A percentile compares a stretch with the other conserved stretches of the same genome.
These are phyloP conservation scores for Maconellicoccus hirsutus DNA, from an alignment of 1,140 invertebrate species.

Conservation along the genomic window DNA sequence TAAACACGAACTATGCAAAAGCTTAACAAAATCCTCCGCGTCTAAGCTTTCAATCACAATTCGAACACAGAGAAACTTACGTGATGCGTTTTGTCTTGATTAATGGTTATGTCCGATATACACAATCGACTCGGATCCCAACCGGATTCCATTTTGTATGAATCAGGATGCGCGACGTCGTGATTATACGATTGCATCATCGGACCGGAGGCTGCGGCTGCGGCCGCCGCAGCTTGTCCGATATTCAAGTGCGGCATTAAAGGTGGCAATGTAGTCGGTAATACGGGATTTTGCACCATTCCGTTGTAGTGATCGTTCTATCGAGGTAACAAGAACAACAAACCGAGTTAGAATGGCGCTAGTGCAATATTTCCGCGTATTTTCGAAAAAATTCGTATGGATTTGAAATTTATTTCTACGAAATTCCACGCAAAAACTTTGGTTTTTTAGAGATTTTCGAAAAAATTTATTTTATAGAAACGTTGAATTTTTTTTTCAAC, in stretches of 20 bases:
- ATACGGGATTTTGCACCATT: conserved; percentile 11
- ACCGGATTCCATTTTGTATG: conserved; percentile 1
- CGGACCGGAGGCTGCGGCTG: not conserved
- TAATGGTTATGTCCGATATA: not conserved
- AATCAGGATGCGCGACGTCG: not conserved
- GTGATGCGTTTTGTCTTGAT: not conserved
- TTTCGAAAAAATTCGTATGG: too few species aligned
- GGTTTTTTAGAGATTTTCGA: too few species aligned
- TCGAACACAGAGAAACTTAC: not conserved
- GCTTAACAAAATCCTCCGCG: not conserved
- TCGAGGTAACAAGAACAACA: not conserved
- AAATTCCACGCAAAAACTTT: too few species aligned
- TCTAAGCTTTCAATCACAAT: not conserved
- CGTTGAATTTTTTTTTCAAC: too few species aligned
- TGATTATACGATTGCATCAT: conserved; percentile 12
- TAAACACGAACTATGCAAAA: not conserved
- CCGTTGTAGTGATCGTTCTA: conserved; percentile 1
- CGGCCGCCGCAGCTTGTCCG: not conserved
- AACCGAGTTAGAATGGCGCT: not conserved
- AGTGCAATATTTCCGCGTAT: too few species aligned
- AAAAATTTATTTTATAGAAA: too few species aligned
- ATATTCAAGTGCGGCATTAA: conserved; percentile 6
- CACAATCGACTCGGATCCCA: conserved; percentile 14
- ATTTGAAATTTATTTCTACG: too few species aligned
- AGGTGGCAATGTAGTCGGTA: not conserved